A percentile compares a stretch with the other conserved stretches of the same genome.
These are phyloP conservation scores for Caranx ignobilis DNA, from an alignment of 2,113 vertebrate species.

Conservation along the genomic window DNA sequence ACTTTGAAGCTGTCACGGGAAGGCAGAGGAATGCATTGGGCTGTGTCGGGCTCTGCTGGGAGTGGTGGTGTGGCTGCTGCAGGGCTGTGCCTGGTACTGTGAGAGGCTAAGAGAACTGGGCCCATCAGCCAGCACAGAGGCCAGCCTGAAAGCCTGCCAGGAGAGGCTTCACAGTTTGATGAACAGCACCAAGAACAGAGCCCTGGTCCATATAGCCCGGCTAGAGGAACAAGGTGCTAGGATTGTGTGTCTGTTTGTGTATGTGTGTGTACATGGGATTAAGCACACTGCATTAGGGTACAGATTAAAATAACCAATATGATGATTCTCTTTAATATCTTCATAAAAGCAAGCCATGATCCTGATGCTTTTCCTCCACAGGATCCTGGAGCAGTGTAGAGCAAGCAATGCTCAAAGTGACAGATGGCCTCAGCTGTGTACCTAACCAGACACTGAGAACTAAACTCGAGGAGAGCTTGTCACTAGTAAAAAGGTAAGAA, in stretches of 20 bases:
- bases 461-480: conserved; percentile 89
- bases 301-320: too few species aligned
- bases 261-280: not conserved
- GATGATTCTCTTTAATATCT: not conserved
- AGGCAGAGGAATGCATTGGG: conserved; percentile 96
- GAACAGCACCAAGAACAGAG: conserved; percentile 92
- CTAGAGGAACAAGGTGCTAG: conserved; percentile 91
- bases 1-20: conserved; percentile 91
- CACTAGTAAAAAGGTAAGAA: conserved; percentile 91
- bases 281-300: not conserved
- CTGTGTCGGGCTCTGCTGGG: conserved; percentile 93
- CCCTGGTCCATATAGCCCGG: conserved; percentile 95
- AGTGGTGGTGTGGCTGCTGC: conserved; percentile 93
- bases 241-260: conserved; percentile 1
- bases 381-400: conserved; percentile 93
- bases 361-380: conserved; percentile 55
- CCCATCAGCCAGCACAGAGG: conserved; percentile 76
- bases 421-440: conserved; percentile 86
- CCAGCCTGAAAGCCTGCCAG: conserved; percentile 90
- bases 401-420: conserved; percentile 89
- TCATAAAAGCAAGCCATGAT: not conserved
- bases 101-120: conserved; percentile 89
- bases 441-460: conserved; percentile 84
- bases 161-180: conserved; percentile 89
- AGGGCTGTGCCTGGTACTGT: conserved; percentile 90